Evolutionary conservation across 2,888 invertebrate genomes (phyloP), one percentile per base, ranked within the genome.

Genomic region (Epistrophella euchroma): DNA sequence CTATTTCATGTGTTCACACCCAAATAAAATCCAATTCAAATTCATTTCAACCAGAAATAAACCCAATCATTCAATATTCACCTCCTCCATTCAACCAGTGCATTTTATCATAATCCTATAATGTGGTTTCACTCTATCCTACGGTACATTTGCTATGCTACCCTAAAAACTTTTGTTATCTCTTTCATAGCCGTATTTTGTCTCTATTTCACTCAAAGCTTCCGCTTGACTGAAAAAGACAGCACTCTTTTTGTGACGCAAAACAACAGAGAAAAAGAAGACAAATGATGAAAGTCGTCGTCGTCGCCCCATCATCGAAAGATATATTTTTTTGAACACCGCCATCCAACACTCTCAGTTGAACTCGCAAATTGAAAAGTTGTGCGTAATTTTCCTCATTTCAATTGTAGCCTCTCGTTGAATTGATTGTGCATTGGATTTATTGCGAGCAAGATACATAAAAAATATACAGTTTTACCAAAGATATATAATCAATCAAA

Each of bases 281-380:
- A 47, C 73, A 82, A 73, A 62, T 55, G 50, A 66, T 35, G 43
- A 62, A 58, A 56, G 7, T 45, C 68, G 7, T 5, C 32, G 32
- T 35, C 17, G 19, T 50, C 66, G 50, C 50, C 66, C 32, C 66
- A 66, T 71, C 58, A 40, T 45, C 75, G 28, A 58, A 35, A 52
- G 45, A 81, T 28, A 13, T 68, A 19, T 35, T n/a, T 45, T 52
- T 19, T 66, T 4, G 2, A 35, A 4, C 17, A 19, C 45, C 64
- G 17, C 28, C 43, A 40, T 70, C 17, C 52, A 2, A 7, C 68
- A 74, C 45, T 83, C 70, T 71, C 82, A 78, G 77, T 82, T 76
- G 73, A 82, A 86, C 81, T 86, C 77, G 77, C 77, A 82, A 74
- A 74, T 82, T 71, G 82, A 81, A 80, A 75, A 86, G 77, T 78